Evolutionary conservation across 2,888 invertebrate species (phyloP), one percentile per base, ranked within the genome.

Genomic region (Slavum lentiscoides): DNA sequence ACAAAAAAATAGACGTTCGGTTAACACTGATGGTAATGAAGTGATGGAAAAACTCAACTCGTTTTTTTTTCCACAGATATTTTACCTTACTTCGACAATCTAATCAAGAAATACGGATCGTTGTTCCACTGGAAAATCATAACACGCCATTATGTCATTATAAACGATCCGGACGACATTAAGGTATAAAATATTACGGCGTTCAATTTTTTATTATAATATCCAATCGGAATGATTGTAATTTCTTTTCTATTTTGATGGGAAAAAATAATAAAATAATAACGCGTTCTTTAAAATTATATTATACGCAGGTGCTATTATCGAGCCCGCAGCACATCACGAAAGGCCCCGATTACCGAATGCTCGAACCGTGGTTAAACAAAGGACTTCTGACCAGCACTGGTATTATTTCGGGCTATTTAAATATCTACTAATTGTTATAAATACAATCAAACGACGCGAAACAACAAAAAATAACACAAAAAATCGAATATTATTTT

Each of bases 361-460:
- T 74, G 37, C 55, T 83, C 4, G 59, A 49, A 61, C 81, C 82
- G 17, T 83, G 83, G 83, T 69, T 83, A 23, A 82, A 83, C 69
- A 77, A 82, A 73, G 83, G 83, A 19, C 80, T 83, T 5, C 68
- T 83, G 11, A 83, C 83, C 11, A 83, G 83, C 74, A 80, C 83
- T 72, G 83, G 83, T 83, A 80, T 17, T 15, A 1, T 21, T 11
- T 53, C 17, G 5, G 13, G 4, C 2, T 53, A 53, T 53, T 53
- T 53, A 17, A 53, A 4, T 9, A 30, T 30, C 30, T 30, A n/a
- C 30, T 30, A 30, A 2, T 30, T 30, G 4, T 30, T n/a, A n/a
- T n/a, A n/a, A n/a, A n/a, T n/a, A n/a, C n/a, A n/a, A n/a, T n/a
- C n/a, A n/a, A n/a, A n/a, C n/a, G n/a, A n/a, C n/a, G n/a, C n/a